These are phyloP conservation scores for Cryptotermes secundus DNA, from an alignment of 1,140 invertebrate species.

Conservation along the genomic window DNA sequence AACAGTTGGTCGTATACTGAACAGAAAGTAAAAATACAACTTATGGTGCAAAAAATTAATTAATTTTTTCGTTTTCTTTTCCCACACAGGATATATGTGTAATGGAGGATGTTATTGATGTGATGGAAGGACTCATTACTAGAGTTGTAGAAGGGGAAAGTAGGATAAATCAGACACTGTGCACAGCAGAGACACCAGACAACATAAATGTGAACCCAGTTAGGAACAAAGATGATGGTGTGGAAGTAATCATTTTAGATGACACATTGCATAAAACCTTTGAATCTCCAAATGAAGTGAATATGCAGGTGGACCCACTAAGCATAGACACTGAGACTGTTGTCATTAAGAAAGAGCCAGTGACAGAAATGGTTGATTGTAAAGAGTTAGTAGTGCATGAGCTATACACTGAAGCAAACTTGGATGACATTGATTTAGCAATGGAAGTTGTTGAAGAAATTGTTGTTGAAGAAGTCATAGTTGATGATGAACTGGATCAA, in stretches of 20 bases:
- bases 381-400: background rate
- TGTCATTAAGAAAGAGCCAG: background rate
- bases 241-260: background rate
- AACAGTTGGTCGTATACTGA: background rate
- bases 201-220: background rate
- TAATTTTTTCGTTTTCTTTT: background rate
- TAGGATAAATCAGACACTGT: constrained; percentile 10
- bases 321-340: background rate
- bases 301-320: background rate
- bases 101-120: constrained; percentile 50
- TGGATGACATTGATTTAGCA: constrained; percentile 1
- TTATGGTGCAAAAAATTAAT: too few relatives aligned
- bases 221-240: background rate
- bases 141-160: constrained; percentile 46
- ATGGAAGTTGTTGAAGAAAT: constrained; percentile 17
- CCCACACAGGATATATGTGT: constrained; percentile 23
- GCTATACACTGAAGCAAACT: background rate
- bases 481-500: background rate
- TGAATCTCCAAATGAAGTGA: background rate
- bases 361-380: background rate
- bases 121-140: constrained; percentile 49
- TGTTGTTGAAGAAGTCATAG: constrained; percentile 6
- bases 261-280: background rate
- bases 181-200: background rate
- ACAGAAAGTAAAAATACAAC: too few relatives aligned